A percentile compares a stretch with the other conserved stretches of the same genome.
Conservation (phyloP, 1,140 invertebrate species). For the Thaumetopoea pityocampa region DNA sequence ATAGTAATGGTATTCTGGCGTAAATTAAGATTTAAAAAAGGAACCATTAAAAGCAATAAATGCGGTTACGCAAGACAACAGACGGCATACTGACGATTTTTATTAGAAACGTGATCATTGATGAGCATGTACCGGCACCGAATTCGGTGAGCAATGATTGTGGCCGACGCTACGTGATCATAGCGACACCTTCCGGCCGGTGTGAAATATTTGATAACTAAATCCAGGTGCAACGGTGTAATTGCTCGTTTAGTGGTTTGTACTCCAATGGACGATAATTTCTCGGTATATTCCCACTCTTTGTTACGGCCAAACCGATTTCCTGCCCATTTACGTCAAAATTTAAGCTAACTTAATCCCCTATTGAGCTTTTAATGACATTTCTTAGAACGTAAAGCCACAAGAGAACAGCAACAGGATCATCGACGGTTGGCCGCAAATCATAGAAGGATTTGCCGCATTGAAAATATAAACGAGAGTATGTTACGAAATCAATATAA, state of each 20-base stretch:
- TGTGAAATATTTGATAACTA: conserved; percentile 71
- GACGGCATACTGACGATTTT: conserved; percentile 55
- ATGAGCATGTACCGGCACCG: conserved; percentile 41
- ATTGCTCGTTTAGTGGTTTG: conserved; percentile 70
- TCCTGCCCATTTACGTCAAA: conserved; percentile 68
- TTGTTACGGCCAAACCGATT: conserved; percentile 67
- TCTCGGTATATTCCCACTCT: conserved; percentile 70
- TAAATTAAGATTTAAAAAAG: conserved; percentile 53
- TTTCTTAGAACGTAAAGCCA: conserved; percentile 53
- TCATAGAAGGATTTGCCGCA: conserved; percentile 73
- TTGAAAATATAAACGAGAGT: conserved; percentile 68
- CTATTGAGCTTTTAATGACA: conserved; percentile 70
- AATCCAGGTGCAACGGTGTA: conserved; percentile 68
- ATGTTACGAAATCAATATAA: conserved; percentile 74
- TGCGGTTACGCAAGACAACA: conserved; percentile 64
- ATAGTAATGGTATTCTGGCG: conserved; percentile 24
- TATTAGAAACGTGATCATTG: conserved; percentile 70
- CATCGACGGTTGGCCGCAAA: conserved; percentile 67
- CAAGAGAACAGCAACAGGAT: conserved; percentile 61
- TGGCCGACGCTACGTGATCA: conserved; percentile 54
- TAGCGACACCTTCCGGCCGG: conserved; percentile 65
- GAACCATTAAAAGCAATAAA: conserved; percentile 62
- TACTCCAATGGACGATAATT: conserved; percentile 65
- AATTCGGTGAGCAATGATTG: conserved; percentile 51
- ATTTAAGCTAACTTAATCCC: conserved; percentile 63